Base-by-base conservation (phyloP, 1,140 invertebrate species). In the Agrypnia vestita region DNA sequence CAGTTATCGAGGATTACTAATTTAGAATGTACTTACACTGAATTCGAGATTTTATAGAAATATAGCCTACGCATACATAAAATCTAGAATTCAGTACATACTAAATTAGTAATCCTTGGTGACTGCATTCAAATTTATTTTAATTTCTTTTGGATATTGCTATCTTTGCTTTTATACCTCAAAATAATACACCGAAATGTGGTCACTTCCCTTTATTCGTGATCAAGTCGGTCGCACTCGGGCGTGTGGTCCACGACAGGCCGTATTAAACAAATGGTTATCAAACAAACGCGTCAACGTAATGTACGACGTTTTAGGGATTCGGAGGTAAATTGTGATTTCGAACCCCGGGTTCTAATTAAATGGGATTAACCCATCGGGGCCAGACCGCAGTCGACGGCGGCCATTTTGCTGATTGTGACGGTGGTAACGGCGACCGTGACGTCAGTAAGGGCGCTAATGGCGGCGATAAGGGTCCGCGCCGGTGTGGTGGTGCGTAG, bases 391-490 rank as follows among this genome's bases (percentile, higher is more conserved):
- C 55, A 59, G 55, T 59, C 15, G 13, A 21, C 55, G 21, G 55
- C 35, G 61, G 35, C 61, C 61, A 13, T 43, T 64, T 43, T 64
- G 61, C 35, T 19, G 25, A 64, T 64, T 64, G 61, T 64, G 61
- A 64, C 61, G 61, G n/a, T 25, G 13, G 49, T 71, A 53, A 53
- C 53, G 71, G 15, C 15, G 71, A 51, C 53, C 53, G 21, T 47
- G 47, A 73, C 71, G 71, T 73, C 71, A 53, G 47, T 12, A 73
- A 55, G 53, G 47, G 71, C 47, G 71, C 19, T 55, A 73, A 73
- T 56, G 71, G 19, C 47, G 19, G 71, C 71, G 71, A 73, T 73
- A 73, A 73, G 71, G 71, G 49, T 44, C 51, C 71, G 47, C 71
- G 49, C 47, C 51, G 21, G 51, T 35, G 47, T n/a, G 9, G 12